Conservation (phyloP, 2,888 invertebrate genomes). For the Melolontha melolontha region DNA sequence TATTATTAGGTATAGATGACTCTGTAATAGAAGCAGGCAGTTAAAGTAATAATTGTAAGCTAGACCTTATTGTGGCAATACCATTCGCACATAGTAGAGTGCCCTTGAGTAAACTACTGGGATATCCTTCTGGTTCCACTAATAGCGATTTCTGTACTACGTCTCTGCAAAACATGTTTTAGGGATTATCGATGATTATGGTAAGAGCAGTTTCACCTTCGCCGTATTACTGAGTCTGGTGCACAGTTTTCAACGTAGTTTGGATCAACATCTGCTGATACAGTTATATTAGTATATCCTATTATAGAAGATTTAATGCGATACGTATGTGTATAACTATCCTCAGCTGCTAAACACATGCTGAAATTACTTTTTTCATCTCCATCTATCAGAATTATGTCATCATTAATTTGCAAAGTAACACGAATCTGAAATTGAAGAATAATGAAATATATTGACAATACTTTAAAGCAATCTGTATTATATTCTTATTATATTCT, state of each 20-base stretch:
- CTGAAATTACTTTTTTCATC: constrained; percentile 53
- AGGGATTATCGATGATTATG: neutral
- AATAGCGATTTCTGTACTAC: constrained; percentile 72
- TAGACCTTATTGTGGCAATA: neutral
- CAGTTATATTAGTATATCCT: constrained; percentile 67
- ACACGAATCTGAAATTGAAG: constrained; percentile 55
- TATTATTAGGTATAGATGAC: constrained; percentile 54
- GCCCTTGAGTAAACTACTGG: constrained; percentile 74
- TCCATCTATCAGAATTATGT: constrained; percentile 54
- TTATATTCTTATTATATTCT: neutral
- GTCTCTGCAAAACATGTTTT: constrained; percentile 61
- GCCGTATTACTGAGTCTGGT: constrained; percentile 13
- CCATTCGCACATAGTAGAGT: constrained; percentile 75
- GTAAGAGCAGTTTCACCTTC: constrained; percentile 62
- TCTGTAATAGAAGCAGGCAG: constrained; percentile 47
- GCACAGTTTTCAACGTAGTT: constrained; percentile 65
- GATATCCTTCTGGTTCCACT: constrained; percentile 80
- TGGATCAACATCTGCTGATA: constrained; percentile 66
- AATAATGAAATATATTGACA: neutral
- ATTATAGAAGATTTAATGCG: constrained; percentile 56
- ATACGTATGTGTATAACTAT: constrained; percentile 58
- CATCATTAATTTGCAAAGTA: constrained; percentile 55
- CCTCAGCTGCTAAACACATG: constrained; percentile 58
- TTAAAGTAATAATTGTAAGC: neutral
- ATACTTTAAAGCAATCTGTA: neutral